Conservation (phyloP, 2,888 invertebrate genomes). For the Pterostichus niger region DNA sequence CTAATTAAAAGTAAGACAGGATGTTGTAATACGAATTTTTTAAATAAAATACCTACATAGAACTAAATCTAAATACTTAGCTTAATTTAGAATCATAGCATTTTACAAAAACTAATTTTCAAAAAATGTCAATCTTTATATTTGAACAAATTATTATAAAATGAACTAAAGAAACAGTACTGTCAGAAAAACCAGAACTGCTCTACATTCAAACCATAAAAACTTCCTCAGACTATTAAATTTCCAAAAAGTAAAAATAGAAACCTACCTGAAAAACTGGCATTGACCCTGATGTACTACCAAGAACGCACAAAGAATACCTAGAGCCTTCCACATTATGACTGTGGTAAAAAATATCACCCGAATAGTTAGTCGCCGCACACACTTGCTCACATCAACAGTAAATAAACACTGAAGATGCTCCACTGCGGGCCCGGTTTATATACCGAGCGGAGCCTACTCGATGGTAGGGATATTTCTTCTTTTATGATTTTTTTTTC, state of each 20-base stretch:
- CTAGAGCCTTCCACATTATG: slow-evolving; percentile 48
- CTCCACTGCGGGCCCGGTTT: slow-evolving; percentile 6
- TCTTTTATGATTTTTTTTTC: slow-evolving; percentile 53
- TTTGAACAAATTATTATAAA: background rate
- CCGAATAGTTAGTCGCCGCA: slow-evolving; percentile 11
- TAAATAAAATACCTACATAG: no score
- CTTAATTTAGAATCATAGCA: no score
- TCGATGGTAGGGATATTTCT: slow-evolving; percentile 31
- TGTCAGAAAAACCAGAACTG: no score
- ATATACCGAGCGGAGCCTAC: slow-evolving; percentile 48
- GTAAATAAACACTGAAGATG: slow-evolving; percentile 63
- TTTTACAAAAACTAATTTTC: no score
- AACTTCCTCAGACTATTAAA: background rate
- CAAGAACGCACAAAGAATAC: slow-evolving; percentile 41
- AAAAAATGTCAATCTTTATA: no score
- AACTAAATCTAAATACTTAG: no score
- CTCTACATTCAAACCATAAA: background rate
- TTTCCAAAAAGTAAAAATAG: slow-evolving; percentile 10
- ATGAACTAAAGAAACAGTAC: background rate
- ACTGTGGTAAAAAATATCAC: slow-evolving; percentile 29
- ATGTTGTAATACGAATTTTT: no score
- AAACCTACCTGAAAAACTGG: slow-evolving; percentile 60
- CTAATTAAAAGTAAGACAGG: no score
- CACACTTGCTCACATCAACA: slow-evolving; percentile 27
- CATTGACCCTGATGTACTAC: slow-evolving; percentile 58